Evolutionary conservation across 2,113 vertebrate genomes (phyloP), one percentile per base, ranked within the genome.

Genomic region (Zosterops hypoxanthus): DNA sequence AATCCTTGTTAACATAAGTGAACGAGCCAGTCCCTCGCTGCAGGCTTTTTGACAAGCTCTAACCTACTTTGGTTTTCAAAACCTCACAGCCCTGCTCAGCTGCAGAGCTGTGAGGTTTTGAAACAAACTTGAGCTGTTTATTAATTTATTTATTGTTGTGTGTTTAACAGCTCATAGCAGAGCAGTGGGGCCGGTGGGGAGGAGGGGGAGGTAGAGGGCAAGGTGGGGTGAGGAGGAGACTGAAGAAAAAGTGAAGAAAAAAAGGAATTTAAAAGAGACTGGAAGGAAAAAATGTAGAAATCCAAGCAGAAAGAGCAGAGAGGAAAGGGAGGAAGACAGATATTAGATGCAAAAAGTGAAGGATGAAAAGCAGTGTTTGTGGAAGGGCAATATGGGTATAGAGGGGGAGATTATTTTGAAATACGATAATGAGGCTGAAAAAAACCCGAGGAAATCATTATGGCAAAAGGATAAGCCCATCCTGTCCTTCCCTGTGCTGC

Each of bases 11-110:
- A 95, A 89, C 82, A 81, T 57, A 53, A 94, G 46, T 2, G 49
- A 92, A 78, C 46, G 39, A 89, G 56, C 25, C 66, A 53, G 68
- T 86, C 26, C 63, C 91, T 72, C 17, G 50, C 65, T 91, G 69
- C 77, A 91, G 65, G 68, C 69, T 95, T 82, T 95, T 82, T 95
- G 77, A 91, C 72, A 94, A 81, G 60, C 72, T 84, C 64, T 72
- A 94, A 41, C 59, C 63, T 75, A 86, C 78, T 95, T 44, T 64
- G 52, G 24, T 56, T 90, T 93, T 88, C 79, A 86, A 31, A 93
- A 60, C 86, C 34, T 34, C 34, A 34, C 34, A 34, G 34, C 34
- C 34, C 34, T 34, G 64, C 80, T 93, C 64, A 71, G 76, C 86
- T 88, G 70, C 63, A 44, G 47, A 69, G 47, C 56, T 86, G 12